A percentile compares a stretch with the other conserved stretches of the same genome.
phyloP scores from a whole-genome alignment of 2,888 invertebrate species.

The Lucinisca nassula region DNA sequence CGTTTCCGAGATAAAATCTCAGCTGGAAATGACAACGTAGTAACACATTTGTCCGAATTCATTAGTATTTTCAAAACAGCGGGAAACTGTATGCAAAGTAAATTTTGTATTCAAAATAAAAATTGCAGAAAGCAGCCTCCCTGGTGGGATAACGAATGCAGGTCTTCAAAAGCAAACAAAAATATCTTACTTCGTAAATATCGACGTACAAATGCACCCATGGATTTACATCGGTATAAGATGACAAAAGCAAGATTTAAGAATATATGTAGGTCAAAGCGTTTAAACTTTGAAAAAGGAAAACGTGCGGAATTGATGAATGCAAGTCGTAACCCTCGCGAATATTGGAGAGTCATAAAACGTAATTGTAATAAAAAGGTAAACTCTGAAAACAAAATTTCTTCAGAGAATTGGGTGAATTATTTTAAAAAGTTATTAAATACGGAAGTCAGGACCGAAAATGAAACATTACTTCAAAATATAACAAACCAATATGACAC shows the following conservation, averaged over 20 bases:
- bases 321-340: neutral
- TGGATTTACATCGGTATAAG: neutral
- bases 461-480: neutral
- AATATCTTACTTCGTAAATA: neutral
- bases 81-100: neutral
- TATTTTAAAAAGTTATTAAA: neutral
- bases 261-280: neutral
- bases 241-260: neutral
- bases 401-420: neutral
- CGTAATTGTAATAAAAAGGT: neutral
- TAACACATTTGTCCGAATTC: neutral
- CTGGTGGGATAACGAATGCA: conserved; percentile 12
- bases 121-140: neutral
- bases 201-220: neutral
- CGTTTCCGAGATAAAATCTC: neutral
- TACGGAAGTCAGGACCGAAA: neutral
- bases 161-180: neutral
- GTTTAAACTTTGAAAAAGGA: neutral
- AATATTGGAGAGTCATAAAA: conserved; percentile 3
- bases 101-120: neutral
- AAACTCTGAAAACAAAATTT: neutral
- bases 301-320: neutral
- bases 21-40: neutral
- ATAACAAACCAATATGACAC: neutral
- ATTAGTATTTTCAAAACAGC: neutral